A percentile compares a stretch with the other conserved stretches of the same genome.
Conservation (phyloP, 1,140 invertebrate species). For the Sycobia sp. region DNA sequence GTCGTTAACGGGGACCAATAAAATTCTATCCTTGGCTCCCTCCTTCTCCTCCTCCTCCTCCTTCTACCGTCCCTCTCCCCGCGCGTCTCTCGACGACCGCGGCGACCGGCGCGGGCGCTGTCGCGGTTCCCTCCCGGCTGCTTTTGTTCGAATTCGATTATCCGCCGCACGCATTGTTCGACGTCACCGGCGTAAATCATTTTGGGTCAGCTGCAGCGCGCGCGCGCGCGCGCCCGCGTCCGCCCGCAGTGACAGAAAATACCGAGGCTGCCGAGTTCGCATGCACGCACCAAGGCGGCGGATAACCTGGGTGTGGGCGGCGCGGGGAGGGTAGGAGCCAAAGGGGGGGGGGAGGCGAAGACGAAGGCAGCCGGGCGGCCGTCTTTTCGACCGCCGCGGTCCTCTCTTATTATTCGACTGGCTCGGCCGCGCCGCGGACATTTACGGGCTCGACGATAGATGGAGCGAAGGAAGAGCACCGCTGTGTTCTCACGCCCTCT, state of each 20-base stretch:
- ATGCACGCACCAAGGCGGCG: too few relatives aligned
- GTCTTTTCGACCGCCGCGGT: slow-evolving; percentile 8
- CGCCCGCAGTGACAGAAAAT: too few relatives aligned
- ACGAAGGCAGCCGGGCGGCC: neutral
- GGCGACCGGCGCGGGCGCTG: slow-evolving; percentile 21
- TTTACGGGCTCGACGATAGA: slow-evolving; percentile 22
- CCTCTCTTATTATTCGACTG: too few relatives aligned
- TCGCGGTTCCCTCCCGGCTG: slow-evolving; percentile 26
- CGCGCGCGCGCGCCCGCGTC: neutral
- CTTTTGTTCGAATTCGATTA: slow-evolving; percentile 36
- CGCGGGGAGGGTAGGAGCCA: too few relatives aligned
- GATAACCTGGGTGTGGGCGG: too few relatives aligned
- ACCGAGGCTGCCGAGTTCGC: slow-evolving; percentile 31
- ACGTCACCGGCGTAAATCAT: slow-evolving; percentile 34
- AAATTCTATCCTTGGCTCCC: slow-evolving; percentile 17
- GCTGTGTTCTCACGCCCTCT: slow-evolving; percentile 27
- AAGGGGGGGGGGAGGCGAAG: neutral
- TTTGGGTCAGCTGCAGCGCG: slow-evolving; percentile 24
- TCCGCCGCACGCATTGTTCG: slow-evolving; percentile 32
- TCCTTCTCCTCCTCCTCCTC: neutral
- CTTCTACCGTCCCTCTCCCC: neutral
- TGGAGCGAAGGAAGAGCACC: slow-evolving; percentile 21
- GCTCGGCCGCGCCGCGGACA: neutral
- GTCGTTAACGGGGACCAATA: slow-evolving; percentile 3
- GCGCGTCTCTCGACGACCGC: neutral